Conservation (phyloP, 2,888 invertebrate genomes). For the Protophormia terraenovae region DNA sequence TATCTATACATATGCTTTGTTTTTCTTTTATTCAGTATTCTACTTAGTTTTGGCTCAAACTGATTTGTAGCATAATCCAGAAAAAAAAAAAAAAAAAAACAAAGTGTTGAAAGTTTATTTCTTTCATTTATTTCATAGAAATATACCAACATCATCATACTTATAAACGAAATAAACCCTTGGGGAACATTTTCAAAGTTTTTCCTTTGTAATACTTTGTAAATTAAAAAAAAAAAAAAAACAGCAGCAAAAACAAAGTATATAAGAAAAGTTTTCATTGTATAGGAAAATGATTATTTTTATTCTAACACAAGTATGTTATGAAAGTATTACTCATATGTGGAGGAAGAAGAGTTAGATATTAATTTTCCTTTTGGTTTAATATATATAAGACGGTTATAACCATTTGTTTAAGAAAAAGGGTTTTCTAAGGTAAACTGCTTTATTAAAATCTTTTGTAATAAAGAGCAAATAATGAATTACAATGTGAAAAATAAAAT, state of each 20-base stretch:
- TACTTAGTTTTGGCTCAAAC: conserved; percentile 30
- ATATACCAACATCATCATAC: neutral
- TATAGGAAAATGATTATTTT: conserved; percentile 1
- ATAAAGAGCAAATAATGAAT: too few relatives aligned
- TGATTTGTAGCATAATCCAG: conserved; percentile 20
- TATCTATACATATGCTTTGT: conserved; percentile 34
- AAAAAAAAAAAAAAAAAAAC: neutral
- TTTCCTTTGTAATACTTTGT: conserved; percentile 48
- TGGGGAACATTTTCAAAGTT: conserved; percentile 46
- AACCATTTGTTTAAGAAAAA: neutral
- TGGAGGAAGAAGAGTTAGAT: neutral
- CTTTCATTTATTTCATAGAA: conserved; percentile 1
- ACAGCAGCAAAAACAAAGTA: neutral
- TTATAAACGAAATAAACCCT: conserved; percentile 45
- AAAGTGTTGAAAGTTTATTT: conserved; percentile 44
- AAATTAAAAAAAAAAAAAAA: conserved; percentile 44
- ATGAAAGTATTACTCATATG: conserved; percentile 10
- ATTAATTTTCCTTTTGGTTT: conserved; percentile 12
- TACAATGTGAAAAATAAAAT: too few relatives aligned
- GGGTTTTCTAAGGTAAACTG: neutral
- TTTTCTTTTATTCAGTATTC: neutral
- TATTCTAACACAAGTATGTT: neutral
- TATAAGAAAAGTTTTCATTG: neutral
- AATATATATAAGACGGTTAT: too few relatives aligned
- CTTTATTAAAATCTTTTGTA: too few relatives aligned